A percentile compares a stretch with the other conserved stretches of the same genome.
These are phyloP conservation scores for Gavia stellata DNA, from an alignment of 2,113 vertebrate species.

Conservation along the genomic window DNA sequence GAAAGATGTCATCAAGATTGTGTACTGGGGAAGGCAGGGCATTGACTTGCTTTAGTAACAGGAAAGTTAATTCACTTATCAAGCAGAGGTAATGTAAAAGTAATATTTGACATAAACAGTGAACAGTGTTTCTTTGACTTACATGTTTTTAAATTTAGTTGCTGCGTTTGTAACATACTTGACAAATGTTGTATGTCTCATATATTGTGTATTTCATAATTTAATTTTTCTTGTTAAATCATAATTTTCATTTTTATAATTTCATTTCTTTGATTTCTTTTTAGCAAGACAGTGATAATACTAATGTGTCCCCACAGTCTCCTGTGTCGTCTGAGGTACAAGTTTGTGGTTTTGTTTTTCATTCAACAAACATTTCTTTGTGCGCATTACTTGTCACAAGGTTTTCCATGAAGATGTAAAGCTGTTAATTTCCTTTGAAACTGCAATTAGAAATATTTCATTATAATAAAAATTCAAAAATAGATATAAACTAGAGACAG, in stretches of 20 bases:
- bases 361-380: constrained; percentile 9
- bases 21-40: background rate
- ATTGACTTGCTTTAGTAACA: background rate
- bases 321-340: constrained; percentile 81
- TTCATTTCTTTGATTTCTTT: constrained; percentile 75
- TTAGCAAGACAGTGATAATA: constrained; percentile 83
- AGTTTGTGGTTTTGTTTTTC: constrained; percentile 55
- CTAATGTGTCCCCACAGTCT: constrained; percentile 82
- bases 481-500: background rate
- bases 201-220: background rate
- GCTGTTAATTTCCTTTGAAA: background rate
- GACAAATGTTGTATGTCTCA: background rate
- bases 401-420: background rate
- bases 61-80: background rate
- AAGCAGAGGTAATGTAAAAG: background rate
- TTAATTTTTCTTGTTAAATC: constrained; percentile 43
- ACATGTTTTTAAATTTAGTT: background rate
- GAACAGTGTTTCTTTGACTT: background rate
- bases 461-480: background rate
- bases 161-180: background rate
- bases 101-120: background rate
- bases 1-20: background rate
- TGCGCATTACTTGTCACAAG: background rate
- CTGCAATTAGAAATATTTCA: background rate
- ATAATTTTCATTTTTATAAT: constrained; percentile 68